Evolutionary conservation across 2,888 invertebrate genomes (phyloP).

Genomic region (Bugula neritina): DNA sequence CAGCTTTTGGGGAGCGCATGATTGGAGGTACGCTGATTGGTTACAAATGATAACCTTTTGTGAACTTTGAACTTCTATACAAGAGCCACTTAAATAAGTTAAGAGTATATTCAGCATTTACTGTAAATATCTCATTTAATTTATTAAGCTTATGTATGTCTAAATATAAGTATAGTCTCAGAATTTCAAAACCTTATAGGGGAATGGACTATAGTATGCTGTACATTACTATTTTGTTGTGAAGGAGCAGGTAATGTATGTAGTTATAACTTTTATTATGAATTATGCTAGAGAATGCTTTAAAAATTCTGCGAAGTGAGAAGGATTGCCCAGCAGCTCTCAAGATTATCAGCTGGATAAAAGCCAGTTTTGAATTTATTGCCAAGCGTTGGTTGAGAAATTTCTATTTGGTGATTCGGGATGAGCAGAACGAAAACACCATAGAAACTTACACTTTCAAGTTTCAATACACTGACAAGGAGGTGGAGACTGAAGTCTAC

Average conservation of each 20-base stretch:
- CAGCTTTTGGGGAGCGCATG: conserved; percentile 15
- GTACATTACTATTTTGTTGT: too few species aligned
- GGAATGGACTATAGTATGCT: too few species aligned
- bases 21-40: background rate
- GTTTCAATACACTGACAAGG: conserved; percentile 8
- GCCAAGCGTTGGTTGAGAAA: background rate
- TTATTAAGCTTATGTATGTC: too few species aligned
- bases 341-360: conserved; percentile 24
- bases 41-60: too few species aligned
- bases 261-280: too few species aligned
- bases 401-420: conserved; percentile 14
- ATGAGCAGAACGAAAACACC: background rate
- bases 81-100: too few species aligned
- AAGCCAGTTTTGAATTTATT: conserved; percentile 12
- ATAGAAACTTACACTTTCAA: conserved; percentile 23
- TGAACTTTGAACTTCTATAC: too few species aligned
- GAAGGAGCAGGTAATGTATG: too few species aligned
- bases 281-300: background rate
- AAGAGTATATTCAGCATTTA: too few species aligned
- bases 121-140: too few species aligned
- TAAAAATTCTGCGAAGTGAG: conserved; percentile 6
- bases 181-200: too few species aligned
- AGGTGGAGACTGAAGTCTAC: background rate
- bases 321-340: conserved; percentile 12
- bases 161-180: too few species aligned